Base-by-base conservation (phyloP, 2,888 invertebrate species). In the Drosophila acutilabella region DNA sequence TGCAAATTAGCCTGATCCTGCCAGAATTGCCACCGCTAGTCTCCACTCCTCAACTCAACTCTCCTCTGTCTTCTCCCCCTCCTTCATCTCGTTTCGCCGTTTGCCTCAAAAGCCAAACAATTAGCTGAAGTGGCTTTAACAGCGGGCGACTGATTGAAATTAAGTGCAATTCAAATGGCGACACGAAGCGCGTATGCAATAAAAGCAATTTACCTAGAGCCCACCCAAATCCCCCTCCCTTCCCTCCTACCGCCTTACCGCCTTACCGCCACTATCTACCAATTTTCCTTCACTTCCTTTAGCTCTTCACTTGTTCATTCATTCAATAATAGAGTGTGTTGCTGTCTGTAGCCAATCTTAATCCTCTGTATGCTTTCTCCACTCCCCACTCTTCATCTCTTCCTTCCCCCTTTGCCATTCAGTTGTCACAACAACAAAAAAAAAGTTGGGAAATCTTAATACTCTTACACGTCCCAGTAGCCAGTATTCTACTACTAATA, bases 121-220 rank as follows among this genome's bases (percentile, higher is more conserved):
- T 84, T 86, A 84, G 81, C 78, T 86, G 75, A 76, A 86, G 86
- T 83, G 84, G 80, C 84, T 80, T 64, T 82, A 86, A 74, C 83
- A 84, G 83, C 86, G 74, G 86, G 83, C 84, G 84, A 48, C 84
- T 86, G 87, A 84, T 84, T 86, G 84, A 81, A 84, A 84, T 84
- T 84, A 83, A 84, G 87, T 84, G 84, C 81, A 84, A 86, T 83
- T 84, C 84, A 84, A 84, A 83, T 80, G 82, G 75, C 82, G 78
- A 80, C 84, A 86, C 87, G 81, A 79, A 80, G 75, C 73, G 84
- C 74, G 84, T 78, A 81, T 83, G 87, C 84, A 86, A 86, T 84
- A 83, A 84, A 86, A 86, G 84, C 84, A 84, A 84, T 84, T 84
- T 82, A 85, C 82, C 77, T 75, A 82, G 78, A 82, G 78, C 85